Base-by-base conservation (phyloP, 2,113 vertebrate species). In the Sander lucioperca region DNA sequence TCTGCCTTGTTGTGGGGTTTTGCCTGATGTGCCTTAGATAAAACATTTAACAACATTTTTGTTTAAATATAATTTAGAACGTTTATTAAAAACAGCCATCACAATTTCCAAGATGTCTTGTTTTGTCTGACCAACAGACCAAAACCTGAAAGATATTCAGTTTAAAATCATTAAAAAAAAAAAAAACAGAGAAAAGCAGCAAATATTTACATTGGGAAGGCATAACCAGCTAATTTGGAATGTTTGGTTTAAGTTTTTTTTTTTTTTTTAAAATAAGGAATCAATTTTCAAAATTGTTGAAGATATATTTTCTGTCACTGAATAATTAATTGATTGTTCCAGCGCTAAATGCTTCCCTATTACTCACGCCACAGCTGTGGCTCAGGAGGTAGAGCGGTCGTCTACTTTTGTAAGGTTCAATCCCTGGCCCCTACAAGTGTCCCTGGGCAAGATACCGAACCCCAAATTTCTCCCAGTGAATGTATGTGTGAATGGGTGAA, bases 11-110 rank as follows among this genome's bases (percentile, higher is more conserved):
- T 47, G 18, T 61, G 33, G 36, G 3, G 15, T 30, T 62, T 59
- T 9, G 66, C 71, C 25, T 58, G 33, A 78, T 50, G 51, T 45
- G 21, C 74, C 21, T 14, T 14, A 7, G n/a, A 81, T 53, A 14
- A 21, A 47, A 65, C 8, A 19, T 7, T 36, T n/a, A 6, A 58
- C 9, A 59, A 33, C 0, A 0, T 61, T 36, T 61, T 36, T 21
- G 4, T 47, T 54, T 50, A 27, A 23, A 51, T 50, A 33, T 16
- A 27, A 18, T 63, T 21, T 54, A 23, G 3, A 30, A 36, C 67
- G 27, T 19, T 45, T 4, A 23, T 5, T 27, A 11, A 69, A 61
- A 25, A 67, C 2, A 3, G 0, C 19, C 9, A 14, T 64, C 23
- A 63, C 12, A 39, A 30, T 23, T 48, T n/a, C n/a, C 7, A 66